Evolutionary conservation across 2,797 vertebrate species (phyloP), one percentile per base, ranked within the genome.

Genomic region (Ctenopoma multispine): DNA sequence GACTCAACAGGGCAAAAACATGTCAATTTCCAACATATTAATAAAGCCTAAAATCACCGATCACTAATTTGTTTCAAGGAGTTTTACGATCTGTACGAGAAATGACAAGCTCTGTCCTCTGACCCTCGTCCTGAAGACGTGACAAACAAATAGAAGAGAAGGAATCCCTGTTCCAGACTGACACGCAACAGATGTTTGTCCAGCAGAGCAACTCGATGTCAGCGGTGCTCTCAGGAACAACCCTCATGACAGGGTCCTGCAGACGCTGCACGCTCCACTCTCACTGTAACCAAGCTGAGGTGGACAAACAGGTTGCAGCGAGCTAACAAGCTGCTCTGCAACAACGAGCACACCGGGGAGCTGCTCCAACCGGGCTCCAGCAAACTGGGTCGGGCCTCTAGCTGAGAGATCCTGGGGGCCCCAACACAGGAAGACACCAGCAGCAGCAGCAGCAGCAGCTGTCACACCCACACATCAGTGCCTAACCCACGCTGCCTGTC

Each of bases 401-500:
- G 73, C 79, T 56, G 76, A 58, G 80, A 56, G 58, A 31, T 41
- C 79, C 87, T 31, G 72, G 68, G 77, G 74, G 49, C 77, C 47
- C 80, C 9, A 1, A 63, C 40, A 70, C 76, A 40, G 18, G 67
- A 60, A 65, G 62, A 29, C 49, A 67, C 40, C 62, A 62, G 38
- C 78, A 60, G 24, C 57, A 51, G 64, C 31, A 75, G 63, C 66
- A 75, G 59, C 66, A 65, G 50, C 91, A 91, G 86, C 90, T 93
- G 92, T 93, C 91, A 79, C 76, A 49, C 81, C 69, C 72, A 76
- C 87, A 34, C 90, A 68, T 89, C 89, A 59, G 63, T 43, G 81
- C 77, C 88, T 54, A 71, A 89, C 88, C 87, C 87, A 91, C 88
- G 89, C 85, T 62, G 89, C 90, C 93, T 94, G 94, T 94, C 94